Base-by-base conservation (phyloP, 1,140 invertebrate genomes). In the Mactra quadrangularis region DNA sequence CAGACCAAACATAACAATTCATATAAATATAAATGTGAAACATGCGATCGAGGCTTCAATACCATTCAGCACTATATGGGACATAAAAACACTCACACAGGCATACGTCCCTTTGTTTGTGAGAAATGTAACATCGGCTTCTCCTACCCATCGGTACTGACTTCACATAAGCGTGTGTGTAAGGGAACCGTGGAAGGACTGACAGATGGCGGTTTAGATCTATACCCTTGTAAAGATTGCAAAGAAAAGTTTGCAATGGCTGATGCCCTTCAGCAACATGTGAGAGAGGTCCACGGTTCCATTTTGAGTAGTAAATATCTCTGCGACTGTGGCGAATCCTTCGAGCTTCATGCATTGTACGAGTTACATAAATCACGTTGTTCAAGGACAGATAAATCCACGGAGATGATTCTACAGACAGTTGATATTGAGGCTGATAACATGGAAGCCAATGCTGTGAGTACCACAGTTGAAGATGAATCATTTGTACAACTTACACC, bases 1-100 rank as follows among this genome's bases (percentile, higher is more conserved):
- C 60, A 79, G 35, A 79, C 76, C 3, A 79, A 68, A n/a, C 76
- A 79, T 41, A 79, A 79, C n/a, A 79, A 79, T 41, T 59, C 62
- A 2, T 79, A 68, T 31, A 79, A 79, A 35, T 79, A 79, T 33
- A 35, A 45, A 45, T 79, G 76, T 57, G 76, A 79, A 25, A 79
- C 76, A 2, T 79, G 76, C 25, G 76, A 70, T 27, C 66, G 66
- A 68, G 76, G 76, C 29, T 79, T 79, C 41, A 79, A 79, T 35
- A 68, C 62, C 2, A 53, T 66, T 7, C 76, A 79, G 31, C 76
- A 79, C 64, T 79, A 68, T 57, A 25, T 79, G 13, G 64, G 76
- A 29, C 76, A 79, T 60, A 79, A 79, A 35, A 79, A 79, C 45
- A 79, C 76, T 9, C 76, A 79, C 53, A 70, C 64, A 27, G 60